A percentile compares a stretch with the other conserved stretches of the same genome.
phyloP scores from a whole-genome alignment of 2,113 vertebrate species.

The Elgaria multicarinata region DNA sequence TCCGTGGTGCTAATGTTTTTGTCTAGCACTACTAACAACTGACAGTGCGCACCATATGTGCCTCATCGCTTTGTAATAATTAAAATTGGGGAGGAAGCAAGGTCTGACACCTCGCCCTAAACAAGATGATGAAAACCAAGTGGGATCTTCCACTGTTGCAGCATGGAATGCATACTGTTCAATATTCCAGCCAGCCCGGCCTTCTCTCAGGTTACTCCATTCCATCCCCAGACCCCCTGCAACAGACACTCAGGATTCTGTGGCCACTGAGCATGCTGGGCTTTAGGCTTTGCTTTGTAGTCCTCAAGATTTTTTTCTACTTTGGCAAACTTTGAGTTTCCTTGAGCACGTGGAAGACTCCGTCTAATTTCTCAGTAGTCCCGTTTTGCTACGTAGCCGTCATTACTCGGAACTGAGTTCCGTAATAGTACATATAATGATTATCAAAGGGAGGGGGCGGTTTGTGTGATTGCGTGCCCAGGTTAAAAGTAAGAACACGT shows the following conservation, averaged over 20 bases:
- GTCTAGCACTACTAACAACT: conserved; percentile 13
- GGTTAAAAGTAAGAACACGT: not conserved
- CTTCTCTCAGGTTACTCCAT: too few relatives aligned
- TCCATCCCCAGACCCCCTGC: not conserved
- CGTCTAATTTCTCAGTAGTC: not conserved
- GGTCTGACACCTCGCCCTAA: too few relatives aligned
- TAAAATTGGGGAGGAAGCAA: not conserved
- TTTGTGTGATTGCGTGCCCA: not conserved
- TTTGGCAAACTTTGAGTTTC: not conserved
- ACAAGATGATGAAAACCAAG: not conserved
- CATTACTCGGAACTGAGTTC: not conserved
- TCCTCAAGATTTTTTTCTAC: not conserved
- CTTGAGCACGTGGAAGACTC: not conserved
- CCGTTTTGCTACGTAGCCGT: not conserved
- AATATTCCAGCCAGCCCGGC: not conserved
- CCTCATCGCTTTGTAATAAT: not conserved
- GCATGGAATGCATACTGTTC: not conserved
- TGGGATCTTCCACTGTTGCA: not conserved
- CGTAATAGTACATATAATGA: not conserved
- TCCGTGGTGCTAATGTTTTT: not conserved
- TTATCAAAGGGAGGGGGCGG: not conserved
- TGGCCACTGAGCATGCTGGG: not conserved
- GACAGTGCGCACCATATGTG: rapidly evolving
- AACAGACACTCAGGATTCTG: not conserved
- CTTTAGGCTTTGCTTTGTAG: not conserved